Conservation (phyloP, 1,140 invertebrate species). For the Drosophila takahashii region DNA sequence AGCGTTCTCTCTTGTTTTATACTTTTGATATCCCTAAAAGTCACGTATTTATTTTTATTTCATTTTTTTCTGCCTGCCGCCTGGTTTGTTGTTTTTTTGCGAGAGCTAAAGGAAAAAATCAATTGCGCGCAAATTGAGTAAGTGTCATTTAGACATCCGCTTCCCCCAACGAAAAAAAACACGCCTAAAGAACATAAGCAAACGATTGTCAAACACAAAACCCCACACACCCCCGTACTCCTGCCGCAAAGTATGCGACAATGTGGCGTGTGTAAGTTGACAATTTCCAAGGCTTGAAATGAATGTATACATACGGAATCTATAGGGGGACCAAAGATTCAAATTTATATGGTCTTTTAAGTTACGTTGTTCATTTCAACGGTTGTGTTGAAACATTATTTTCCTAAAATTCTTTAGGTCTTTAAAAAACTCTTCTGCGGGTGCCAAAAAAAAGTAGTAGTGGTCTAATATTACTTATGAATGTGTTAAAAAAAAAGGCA, state of each 20-base stretch:
- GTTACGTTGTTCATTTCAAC: too few species aligned
- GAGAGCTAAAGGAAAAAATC: constrained; percentile 45
- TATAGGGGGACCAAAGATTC: neutral
- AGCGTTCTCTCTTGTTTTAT: too few species aligned
- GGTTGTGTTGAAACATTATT: too few species aligned
- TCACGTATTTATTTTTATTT: constrained; percentile 66
- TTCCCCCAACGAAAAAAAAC: constrained; percentile 24
- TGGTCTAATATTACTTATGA: too few species aligned
- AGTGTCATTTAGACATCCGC: constrained; percentile 78
- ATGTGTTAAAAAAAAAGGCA: too few species aligned
- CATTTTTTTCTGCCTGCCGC: constrained; percentile 15
- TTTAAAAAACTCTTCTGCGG: too few species aligned
- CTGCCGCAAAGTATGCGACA: constrained; percentile 67
- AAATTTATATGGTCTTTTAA: neutral
- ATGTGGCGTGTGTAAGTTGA: constrained; percentile 75
- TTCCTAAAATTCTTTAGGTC: too few species aligned
- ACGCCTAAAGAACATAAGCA: constrained; percentile 61
- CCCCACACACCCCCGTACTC: constrained; percentile 12
- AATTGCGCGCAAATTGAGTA: constrained; percentile 77
- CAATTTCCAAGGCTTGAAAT: constrained; percentile 68
- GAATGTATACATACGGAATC: constrained; percentile 28
- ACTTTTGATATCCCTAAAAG: constrained; percentile 57
- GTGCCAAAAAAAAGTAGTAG: too few species aligned
- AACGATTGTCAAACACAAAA: constrained; percentile 70
- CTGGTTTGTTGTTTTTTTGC: constrained; percentile 13